phyloP scores from a whole-genome alignment of 2,113 vertebrate species.

The Eulemur macaco region DNA sequence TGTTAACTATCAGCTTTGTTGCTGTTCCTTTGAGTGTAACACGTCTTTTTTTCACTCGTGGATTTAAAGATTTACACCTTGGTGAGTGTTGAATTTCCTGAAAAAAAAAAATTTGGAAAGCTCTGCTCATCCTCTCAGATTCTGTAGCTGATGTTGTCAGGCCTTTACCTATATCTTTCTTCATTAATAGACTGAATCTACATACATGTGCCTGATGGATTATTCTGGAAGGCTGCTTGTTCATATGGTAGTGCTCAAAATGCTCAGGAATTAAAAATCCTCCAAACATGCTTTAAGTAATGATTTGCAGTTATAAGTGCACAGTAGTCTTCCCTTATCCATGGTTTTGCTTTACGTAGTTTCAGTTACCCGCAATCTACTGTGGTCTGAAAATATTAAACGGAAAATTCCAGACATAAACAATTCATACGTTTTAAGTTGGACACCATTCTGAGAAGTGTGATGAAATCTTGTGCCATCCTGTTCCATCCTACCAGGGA shows the following conservation, averaged over 20 bases:
- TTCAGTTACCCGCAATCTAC: background rate
- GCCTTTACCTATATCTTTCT: background rate
- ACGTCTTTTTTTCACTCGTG: background rate
- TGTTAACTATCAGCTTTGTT: background rate
- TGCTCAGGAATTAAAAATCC: background rate
- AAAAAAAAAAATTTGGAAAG: background rate
- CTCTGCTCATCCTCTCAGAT: background rate
- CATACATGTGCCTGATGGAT: background rate
- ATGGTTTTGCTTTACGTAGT: background rate
- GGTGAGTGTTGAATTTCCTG: background rate
- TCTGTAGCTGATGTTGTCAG: background rate
- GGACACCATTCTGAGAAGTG: background rate
- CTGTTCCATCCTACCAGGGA: no score
- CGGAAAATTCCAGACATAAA: background rate
- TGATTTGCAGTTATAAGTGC: background rate
- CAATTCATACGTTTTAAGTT: background rate
- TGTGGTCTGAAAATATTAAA: background rate
- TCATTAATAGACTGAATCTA: background rate
- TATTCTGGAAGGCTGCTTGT: background rate
- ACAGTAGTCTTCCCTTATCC: background rate
- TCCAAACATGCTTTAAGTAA: background rate
- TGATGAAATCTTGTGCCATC: background rate
- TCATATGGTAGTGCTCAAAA: background rate
- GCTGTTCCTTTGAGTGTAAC: background rate
- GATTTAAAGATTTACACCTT: background rate